phyloP scores from a whole-genome alignment of 1,140 invertebrate genomes.

The Orchesella cincta region DNA sequence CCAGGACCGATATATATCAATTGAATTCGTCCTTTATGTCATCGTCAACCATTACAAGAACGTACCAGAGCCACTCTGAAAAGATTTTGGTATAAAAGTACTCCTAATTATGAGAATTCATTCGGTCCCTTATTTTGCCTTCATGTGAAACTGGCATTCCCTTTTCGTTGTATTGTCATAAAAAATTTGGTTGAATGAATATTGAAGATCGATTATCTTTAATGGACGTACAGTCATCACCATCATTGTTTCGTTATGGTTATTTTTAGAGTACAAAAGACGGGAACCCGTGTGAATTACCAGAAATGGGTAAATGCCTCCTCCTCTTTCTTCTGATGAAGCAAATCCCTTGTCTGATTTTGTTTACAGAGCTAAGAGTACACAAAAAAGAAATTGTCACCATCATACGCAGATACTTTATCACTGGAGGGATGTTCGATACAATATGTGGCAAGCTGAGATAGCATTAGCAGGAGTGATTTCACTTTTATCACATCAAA shows the following conservation, averaged over 20 bases:
- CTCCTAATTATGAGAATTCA: background rate
- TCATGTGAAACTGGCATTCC: background rate
- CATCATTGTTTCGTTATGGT: background rate
- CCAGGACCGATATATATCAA: background rate
- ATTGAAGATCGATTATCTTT: background rate
- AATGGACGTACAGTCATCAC: background rate
- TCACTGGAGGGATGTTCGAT: too few species aligned
- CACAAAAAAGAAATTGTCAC: too few species aligned
- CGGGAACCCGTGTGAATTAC: background rate
- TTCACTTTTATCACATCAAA: too few species aligned
- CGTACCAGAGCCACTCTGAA: background rate
- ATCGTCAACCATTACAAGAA: slow-evolving; percentile 7
- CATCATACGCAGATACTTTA: too few species aligned
- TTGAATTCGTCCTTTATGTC: background rate
- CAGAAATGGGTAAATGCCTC: background rate
- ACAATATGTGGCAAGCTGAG: too few species aligned
- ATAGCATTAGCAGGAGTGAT: too few species aligned
- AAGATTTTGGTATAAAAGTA: background rate
- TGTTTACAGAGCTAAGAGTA: too few species aligned
- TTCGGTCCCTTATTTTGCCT: background rate
- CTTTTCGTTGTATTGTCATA: background rate
- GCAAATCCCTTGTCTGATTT: too few species aligned
- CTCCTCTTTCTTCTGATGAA: too few species aligned
- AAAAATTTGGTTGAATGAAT: background rate
- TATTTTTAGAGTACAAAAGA: background rate